Evolutionary conservation across 2,113 vertebrate genomes (phyloP).

Genomic region (Scartelaos histophorus): DNA sequence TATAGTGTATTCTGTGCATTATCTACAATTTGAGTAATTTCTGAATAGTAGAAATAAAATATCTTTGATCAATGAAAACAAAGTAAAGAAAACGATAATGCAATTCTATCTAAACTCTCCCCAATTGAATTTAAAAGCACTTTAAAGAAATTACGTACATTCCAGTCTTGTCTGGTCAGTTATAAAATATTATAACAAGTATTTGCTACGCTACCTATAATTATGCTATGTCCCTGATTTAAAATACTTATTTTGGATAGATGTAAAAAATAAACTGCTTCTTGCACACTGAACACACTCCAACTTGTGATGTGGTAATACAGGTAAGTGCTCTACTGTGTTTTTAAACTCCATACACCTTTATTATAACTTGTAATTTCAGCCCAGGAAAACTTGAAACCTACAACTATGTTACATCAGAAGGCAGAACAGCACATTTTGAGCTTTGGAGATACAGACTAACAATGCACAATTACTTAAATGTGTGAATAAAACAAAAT

Average conservation of each 20-base stretch:
- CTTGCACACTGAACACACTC: no score
- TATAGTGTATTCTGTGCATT: no score
- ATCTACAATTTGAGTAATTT: neutral
- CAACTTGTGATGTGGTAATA: no score
- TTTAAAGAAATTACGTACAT: constrained; percentile 61
- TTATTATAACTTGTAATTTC: no score
- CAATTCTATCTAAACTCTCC: neutral
- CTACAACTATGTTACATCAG: no score
- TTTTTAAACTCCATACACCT: no score
- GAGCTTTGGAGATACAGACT: no score
- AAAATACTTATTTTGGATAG: constrained; percentile 21
- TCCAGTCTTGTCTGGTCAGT: constrained; percentile 53
- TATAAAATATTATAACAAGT: constrained; percentile 31
- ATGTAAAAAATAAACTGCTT: constrained; percentile 37
- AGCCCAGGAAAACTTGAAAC: no score
- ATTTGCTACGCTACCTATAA: constrained; percentile 36
- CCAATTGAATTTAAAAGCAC: constrained; percentile 56
- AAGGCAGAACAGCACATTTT: no score
- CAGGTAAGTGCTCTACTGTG: no score
- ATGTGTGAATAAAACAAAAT: no score
- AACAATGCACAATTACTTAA: no score
- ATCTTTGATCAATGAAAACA: neutral
- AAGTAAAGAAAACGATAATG: neutral
- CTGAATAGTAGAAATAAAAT: neutral
- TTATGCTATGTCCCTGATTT: constrained; percentile 36